Evolutionary conservation across 2,113 vertebrate genomes (phyloP).

Genomic region (Nematolebias whitei): DNA sequence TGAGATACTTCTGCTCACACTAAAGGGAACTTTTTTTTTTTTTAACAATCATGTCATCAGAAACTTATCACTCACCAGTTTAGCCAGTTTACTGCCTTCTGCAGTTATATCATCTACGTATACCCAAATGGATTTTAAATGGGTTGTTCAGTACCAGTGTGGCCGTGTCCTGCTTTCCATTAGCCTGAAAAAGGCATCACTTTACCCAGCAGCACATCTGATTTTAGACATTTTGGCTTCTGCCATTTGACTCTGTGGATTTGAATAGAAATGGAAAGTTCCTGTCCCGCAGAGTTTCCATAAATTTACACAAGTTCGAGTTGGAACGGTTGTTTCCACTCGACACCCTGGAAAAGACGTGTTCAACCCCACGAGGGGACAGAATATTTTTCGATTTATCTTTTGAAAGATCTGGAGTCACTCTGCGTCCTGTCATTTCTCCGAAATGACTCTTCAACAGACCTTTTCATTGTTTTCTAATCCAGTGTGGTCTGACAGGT

Average conservation of each 20-base stretch:
- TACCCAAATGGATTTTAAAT: conserved; percentile 40
- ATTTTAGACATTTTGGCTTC: conserved; percentile 74
- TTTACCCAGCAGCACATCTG: conserved; percentile 61
- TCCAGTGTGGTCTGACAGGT: neutral
- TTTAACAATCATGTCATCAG: neutral
- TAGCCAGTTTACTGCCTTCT: conserved; percentile 37
- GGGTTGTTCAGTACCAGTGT: conserved; percentile 51
- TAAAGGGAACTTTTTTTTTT: conserved; percentile 8
- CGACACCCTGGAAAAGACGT: conserved; percentile 27
- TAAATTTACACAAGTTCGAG: conserved; percentile 38
- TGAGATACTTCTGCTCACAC: neutral
- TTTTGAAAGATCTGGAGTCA: neutral
- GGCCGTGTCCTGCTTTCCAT: conserved; percentile 65
- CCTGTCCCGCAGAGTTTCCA: conserved; percentile 69
- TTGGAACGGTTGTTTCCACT: conserved; percentile 34
- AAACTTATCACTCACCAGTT: conserved; percentile 11
- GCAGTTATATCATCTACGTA: conserved; percentile 35
- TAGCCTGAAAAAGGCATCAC: conserved; percentile 66
- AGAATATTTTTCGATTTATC: neutral
- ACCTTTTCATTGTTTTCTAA: conserved; percentile 9
- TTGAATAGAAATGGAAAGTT: conserved; percentile 75
- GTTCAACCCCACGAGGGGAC: conserved; percentile 45
- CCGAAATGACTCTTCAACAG: neutral
- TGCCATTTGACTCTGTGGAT: conserved; percentile 67
- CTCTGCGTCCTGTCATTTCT: neutral